Percentiles rank a stretch among this genome's conserved stretches.
These are phyloP conservation scores for Platorchestia sp. DNA, from an alignment of 1,140 invertebrate species.

Conservation along the genomic window DNA sequence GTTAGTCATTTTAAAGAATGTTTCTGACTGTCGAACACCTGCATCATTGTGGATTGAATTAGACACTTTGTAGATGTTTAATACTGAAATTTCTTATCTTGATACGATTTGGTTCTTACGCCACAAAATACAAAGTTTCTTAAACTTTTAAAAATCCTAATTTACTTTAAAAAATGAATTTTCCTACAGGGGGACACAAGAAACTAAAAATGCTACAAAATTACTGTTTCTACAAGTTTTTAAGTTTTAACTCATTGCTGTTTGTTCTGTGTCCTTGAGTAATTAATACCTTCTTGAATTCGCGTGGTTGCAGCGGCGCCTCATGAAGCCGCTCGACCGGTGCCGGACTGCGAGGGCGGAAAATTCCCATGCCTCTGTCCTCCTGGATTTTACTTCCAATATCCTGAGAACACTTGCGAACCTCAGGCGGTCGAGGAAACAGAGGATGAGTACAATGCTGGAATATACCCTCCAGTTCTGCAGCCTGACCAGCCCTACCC, in stretches of 20 bases:
- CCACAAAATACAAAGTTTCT: not conserved
- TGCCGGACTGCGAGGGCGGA: not conserved
- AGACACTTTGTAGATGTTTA: not conserved
- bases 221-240: too few relatives aligned
- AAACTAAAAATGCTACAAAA: too few relatives aligned
- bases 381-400: not conserved
- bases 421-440: not conserved
- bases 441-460: not conserved
- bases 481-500: not conserved
- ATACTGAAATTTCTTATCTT: not conserved
- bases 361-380: conserved; percentile 8
- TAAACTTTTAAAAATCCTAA: not conserved
- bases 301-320: not conserved
- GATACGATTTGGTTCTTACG: not conserved
- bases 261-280: too few relatives aligned
- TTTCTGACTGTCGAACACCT: not conserved
- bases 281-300: not conserved
- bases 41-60: not conserved
- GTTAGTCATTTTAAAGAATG: too few relatives aligned
- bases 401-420: conserved; percentile 36
- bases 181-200: too few relatives aligned
- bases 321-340: not conserved
- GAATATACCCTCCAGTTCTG: not conserved
- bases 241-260: too few relatives aligned
- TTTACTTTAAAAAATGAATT: not conserved